phyloP scores from a whole-genome alignment of 2,888 invertebrate species.

The Thera obeliscata region DNA sequence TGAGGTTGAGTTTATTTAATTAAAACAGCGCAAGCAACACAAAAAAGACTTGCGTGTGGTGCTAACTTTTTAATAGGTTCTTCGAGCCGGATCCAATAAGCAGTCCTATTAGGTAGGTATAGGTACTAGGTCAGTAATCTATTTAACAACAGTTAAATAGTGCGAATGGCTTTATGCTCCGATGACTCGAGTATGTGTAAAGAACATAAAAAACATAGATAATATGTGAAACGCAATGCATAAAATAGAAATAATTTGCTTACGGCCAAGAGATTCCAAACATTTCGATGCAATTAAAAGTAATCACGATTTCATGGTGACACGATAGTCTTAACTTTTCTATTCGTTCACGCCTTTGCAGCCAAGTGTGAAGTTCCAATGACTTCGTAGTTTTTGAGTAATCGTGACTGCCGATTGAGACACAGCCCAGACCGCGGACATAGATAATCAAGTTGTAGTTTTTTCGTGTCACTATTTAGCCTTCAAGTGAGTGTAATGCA shows the following conservation, averaged over 20 bases:
- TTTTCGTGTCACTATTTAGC: too few relatives aligned
- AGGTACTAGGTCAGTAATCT: too few relatives aligned
- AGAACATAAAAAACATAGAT: constrained; percentile 12
- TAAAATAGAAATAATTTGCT: constrained; percentile 17
- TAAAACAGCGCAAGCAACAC: background rate
- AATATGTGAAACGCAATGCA: constrained; percentile 16
- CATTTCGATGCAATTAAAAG: constrained; percentile 26
- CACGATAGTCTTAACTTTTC: constrained; percentile 24
- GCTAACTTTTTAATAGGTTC: background rate
- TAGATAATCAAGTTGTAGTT: too few relatives aligned
- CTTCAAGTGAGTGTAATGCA: too few relatives aligned
- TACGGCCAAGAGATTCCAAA: constrained; percentile 18
- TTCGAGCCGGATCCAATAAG: background rate
- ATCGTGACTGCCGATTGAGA: constrained; percentile 17
- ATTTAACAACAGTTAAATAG: background rate
- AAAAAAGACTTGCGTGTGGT: background rate
- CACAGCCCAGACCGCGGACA: background rate
- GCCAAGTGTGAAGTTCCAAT: constrained; percentile 13
- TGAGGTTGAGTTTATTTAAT: constrained; percentile 15
- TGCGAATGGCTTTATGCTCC: constrained; percentile 16
- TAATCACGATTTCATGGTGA: constrained; percentile 30
- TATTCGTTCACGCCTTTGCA: constrained; percentile 10
- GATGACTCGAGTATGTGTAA: constrained; percentile 16
- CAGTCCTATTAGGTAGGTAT: background rate
- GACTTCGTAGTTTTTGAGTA: constrained; percentile 5